Base-by-base conservation (phyloP, 2,113 vertebrate genomes). In the Pardalotus punctatus region DNA sequence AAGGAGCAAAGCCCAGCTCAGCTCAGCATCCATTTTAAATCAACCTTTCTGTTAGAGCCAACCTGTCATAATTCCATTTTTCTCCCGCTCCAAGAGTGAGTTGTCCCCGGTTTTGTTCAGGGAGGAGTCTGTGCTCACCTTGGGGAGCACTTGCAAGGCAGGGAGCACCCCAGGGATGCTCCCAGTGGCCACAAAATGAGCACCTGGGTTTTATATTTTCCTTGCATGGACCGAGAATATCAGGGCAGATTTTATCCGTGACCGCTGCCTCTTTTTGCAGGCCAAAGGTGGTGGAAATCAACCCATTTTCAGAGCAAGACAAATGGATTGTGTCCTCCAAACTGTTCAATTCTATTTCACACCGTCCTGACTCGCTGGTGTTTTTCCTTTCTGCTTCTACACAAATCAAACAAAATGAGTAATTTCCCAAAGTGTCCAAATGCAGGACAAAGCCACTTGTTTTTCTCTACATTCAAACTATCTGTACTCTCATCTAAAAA, bases 11-110 rank as follows among this genome's bases (percentile, higher is more conserved):
- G 10, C 31, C 33, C 9, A 58, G 20, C 31, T 35, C 9, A 54
- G 20, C 36, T 21, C 61, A 36, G 38, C 13, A 1, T 1, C 16
- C 0, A 31, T 47, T 70, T 28, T 2, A 36, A 1, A 29, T 1
- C 12, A 10, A 2, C 5, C 19, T 47, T 19, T 65, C 27, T n/a
- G 5, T 14, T 11, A 24, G 28, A 5, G 6, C 58, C 24, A 71
- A 12, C 19, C 67, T 45, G 36, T 4, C 12, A 61, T 11, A 14
- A 23, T 33, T 8, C 31, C 2, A 9, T 5, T 53, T 28, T 69
- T 16, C 12, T 33, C 13, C 38, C 61, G 47, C 7, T 6, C 6
- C 9, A 51, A 38, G 12, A 43, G 53, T 33, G 71, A 64, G 12
- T 0, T 45, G 48, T 14, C n/a, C 51, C 8, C 10, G 36, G 19